These are phyloP conservation scores for Arctopsyche grandis DNA, from an alignment of 1,140 invertebrate species.

Conservation along the genomic window DNA sequence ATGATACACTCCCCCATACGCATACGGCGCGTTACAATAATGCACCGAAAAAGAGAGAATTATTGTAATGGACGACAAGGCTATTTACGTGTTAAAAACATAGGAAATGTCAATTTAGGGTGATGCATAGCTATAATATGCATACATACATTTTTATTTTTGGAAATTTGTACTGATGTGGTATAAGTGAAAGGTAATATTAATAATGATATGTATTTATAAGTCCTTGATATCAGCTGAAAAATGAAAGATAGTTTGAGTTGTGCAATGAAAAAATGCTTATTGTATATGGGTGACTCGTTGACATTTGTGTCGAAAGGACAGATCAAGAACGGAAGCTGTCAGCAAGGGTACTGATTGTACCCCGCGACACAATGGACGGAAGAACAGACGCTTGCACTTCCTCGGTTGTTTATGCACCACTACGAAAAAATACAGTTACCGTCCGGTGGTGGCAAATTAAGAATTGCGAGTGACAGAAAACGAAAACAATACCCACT, in stretches of 20 bases:
- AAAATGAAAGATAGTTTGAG: not conserved
- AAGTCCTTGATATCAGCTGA: no score
- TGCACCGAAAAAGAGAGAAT: conserved; percentile 4
- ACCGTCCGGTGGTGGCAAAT: not conserved
- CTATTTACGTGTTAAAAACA: no score
- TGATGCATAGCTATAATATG: no score
- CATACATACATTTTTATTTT: no score
- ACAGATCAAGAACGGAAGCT: conserved; percentile 30
- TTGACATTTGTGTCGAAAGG: conserved; percentile 26
- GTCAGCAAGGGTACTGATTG: conserved; percentile 16
- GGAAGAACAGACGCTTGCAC: conserved; percentile 25
- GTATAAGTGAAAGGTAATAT: no score
- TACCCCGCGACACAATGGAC: conserved; percentile 18
- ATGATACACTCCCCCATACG: conserved; percentile 31
- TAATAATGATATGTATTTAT: no score
- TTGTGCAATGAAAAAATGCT: not conserved
- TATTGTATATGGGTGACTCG: conserved; percentile 6
- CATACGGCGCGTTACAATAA: not conserved
- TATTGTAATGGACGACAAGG: conserved; percentile 13
- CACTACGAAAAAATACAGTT: not conserved
- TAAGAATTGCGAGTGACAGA: not conserved
- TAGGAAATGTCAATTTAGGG: no score
- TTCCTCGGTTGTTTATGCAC: conserved; percentile 15
- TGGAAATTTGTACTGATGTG: no score
- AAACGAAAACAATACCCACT: not conserved